Conservation (phyloP, 1,140 invertebrate genomes). For the Rhopalosiphum padi region DNA sequence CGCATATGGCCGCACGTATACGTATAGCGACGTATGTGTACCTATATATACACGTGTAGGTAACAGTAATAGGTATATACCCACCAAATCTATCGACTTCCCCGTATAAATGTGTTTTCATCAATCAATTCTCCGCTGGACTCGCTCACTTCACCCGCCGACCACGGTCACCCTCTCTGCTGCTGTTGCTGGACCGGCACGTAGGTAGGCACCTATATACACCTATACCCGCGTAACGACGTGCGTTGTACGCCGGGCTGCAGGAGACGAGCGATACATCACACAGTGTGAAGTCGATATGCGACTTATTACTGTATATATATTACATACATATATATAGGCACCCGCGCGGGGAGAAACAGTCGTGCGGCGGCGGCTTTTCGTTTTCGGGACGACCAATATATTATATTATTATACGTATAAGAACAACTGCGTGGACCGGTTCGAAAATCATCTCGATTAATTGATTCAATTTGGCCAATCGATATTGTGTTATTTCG, state of each 20-base stretch:
- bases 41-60: neutral
- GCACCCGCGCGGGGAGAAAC: neutral
- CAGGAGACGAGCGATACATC: constrained; percentile 1
- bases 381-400: neutral
- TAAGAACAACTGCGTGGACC: neutral
- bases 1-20: neutral
- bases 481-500: constrained; percentile 16
- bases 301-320: neutral
- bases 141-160: neutral
- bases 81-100: constrained; percentile 1
- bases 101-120: constrained; percentile 8
- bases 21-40: neutral
- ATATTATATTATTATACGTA: too few species aligned
- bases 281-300: constrained; percentile 12
- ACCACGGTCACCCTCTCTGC: neutral
- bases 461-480: constrained; percentile 15
- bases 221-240: neutral
- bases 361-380: neutral
- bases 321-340: neutral
- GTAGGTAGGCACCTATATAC: neutral
- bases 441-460: neutral
- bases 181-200: neutral
- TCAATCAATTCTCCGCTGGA: constrained; percentile 28
- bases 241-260: too few species aligned
- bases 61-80: neutral